Evolutionary conservation across 2,797 vertebrate genomes (phyloP).

Genomic region (Antennarius maculatus): DNA sequence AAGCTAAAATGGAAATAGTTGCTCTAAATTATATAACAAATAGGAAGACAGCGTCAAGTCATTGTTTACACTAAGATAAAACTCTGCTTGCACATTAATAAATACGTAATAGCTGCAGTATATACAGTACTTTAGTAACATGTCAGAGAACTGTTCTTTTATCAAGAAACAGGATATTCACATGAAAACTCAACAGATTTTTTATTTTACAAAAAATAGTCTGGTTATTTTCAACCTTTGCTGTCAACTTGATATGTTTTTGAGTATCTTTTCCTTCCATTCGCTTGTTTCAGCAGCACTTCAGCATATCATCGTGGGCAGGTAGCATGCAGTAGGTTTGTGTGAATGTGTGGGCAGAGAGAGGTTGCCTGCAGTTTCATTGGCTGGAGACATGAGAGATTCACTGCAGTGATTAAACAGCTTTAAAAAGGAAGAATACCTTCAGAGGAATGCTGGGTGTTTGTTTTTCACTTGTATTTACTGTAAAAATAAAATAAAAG

Average conservation of each 20-base stretch:
- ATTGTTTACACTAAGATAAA: too few relatives aligned
- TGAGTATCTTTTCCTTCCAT: not conserved
- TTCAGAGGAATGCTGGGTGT: not conserved
- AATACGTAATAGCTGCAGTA: not conserved
- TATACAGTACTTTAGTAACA: not conserved
- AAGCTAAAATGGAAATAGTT: too few relatives aligned
- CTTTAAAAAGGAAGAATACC: not conserved
- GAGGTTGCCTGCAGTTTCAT: conserved; percentile 1
- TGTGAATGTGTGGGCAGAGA: conserved; percentile 23
- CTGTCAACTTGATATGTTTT: conserved; percentile 9
- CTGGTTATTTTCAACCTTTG: conserved; percentile 7
- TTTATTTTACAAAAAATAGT: conserved; percentile 13
- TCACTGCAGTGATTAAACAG: not conserved
- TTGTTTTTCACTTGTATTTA: not conserved
- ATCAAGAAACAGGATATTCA: not conserved
- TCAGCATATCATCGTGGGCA: conserved; percentile 16
- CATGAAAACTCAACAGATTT: conserved; percentile 1
- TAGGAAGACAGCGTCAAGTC: too few relatives aligned
- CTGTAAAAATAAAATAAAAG: not conserved
- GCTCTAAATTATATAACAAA: too few relatives aligned
- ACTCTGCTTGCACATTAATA: too few relatives aligned
- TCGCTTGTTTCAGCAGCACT: conserved; percentile 5
- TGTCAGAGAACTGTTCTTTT: not conserved
- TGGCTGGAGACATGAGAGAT: conserved; percentile 6
- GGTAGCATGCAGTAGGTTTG: conserved; percentile 2